These are phyloP conservation scores for Apis florea DNA, from an alignment of 1,140 invertebrate species.

Conservation along the genomic window DNA sequence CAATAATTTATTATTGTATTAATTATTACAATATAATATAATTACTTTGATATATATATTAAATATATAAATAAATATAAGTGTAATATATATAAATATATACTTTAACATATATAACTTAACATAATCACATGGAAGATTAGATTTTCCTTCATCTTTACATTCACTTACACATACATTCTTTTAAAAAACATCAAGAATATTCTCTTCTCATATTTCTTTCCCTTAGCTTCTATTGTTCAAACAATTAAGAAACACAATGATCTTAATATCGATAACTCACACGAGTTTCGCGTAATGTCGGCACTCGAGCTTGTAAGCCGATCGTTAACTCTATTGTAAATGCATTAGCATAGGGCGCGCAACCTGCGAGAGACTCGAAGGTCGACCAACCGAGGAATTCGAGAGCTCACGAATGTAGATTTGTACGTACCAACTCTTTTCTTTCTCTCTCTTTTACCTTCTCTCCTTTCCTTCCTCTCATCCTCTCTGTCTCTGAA, in stretches of 20 bases:
- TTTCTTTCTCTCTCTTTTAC: slow-evolving; percentile 3
- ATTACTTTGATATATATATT: too few species aligned
- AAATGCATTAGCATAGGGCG: slow-evolving; percentile 47
- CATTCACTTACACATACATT: too few species aligned
- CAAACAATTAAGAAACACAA: not conserved
- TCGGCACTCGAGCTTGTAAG: slow-evolving; percentile 27
- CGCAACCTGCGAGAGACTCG: slow-evolving; percentile 35
- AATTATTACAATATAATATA: too few species aligned
- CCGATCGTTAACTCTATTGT: slow-evolving; percentile 62
- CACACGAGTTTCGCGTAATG: slow-evolving; percentile 30
- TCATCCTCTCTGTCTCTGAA: slow-evolving; percentile 21
- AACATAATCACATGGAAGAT: too few species aligned
- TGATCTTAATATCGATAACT: slow-evolving; percentile 7
- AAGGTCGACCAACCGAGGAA: slow-evolving; percentile 55
- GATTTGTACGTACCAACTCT: slow-evolving; percentile 58
- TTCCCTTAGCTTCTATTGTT: not conserved
- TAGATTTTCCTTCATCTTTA: too few species aligned
- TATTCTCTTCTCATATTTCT: too few species aligned
- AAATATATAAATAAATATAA: too few species aligned
- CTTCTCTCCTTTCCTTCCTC: not conserved
- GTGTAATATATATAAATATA: too few species aligned
- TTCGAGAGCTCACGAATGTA: slow-evolving; percentile 49
- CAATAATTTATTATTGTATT: too few species aligned
- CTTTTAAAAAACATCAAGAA: too few species aligned
- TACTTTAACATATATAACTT: too few species aligned